A percentile compares a stretch with the other conserved stretches of the same genome.
phyloP scores from a whole-genome alignment of 2,113 vertebrate genomes.

The Paramormyrops kingsleyae region DNA sequence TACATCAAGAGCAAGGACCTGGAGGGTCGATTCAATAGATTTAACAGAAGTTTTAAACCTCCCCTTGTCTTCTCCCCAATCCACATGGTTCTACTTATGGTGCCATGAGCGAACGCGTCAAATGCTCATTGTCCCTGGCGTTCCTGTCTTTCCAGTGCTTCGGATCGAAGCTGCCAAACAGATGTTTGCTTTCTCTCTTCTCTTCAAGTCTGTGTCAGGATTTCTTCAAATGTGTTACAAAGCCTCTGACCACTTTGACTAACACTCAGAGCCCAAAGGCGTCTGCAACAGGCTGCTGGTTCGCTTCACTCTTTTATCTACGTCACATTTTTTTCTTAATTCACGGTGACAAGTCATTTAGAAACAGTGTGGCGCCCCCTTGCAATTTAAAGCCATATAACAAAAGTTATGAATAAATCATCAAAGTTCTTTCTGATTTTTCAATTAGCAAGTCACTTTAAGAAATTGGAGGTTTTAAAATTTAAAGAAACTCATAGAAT shows the following conservation, averaged over 20 bases:
- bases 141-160: neutral
- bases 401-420: neutral
- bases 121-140: neutral
- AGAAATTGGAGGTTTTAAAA: neutral
- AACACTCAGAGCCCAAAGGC: neutral
- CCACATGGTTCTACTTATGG: neutral
- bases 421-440: neutral
- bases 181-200: neutral
- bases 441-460: neutral
- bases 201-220: neutral
- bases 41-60: neutral
- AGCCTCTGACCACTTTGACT: neutral
- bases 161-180: neutral
- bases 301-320: neutral
- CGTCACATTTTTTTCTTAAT: neutral
- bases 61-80: neutral
- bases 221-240: neutral
- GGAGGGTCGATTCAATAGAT: neutral
- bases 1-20: neutral
- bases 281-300: neutral
- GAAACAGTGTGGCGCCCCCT: neutral
- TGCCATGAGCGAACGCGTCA: neutral
- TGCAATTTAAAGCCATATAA: neutral
- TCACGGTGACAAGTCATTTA: neutral
- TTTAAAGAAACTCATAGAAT: neutral